Evolutionary conservation across 2,113 vertebrate genomes (phyloP).

Genomic region (Pristiophorus japonicus): DNA sequence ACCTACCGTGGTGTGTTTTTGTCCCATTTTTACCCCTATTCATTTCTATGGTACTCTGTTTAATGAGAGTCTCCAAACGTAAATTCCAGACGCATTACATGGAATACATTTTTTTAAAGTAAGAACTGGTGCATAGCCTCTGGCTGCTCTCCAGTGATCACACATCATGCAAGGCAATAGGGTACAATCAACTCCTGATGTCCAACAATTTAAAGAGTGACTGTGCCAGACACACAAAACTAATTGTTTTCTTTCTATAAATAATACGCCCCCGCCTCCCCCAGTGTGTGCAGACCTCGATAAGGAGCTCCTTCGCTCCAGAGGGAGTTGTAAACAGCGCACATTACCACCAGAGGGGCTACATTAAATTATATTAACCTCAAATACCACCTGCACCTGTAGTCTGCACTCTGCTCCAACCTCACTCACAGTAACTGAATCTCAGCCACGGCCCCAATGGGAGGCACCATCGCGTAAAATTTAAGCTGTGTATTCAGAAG

Average conservation of each 20-base stretch:
- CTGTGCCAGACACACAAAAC: not conserved
- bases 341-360: not conserved
- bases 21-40: not conserved
- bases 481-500: not conserved
- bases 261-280: not conserved
- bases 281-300: not conserved
- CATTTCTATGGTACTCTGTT: not conserved
- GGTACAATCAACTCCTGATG: constrained; percentile 27
- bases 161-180: constrained; percentile 15
- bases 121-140: not conserved
- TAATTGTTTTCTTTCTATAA: not conserved
- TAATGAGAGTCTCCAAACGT: constrained; percentile 20
- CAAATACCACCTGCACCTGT: not conserved
- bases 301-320: not conserved
- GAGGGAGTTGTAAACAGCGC: not conserved
- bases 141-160: constrained; percentile 19
- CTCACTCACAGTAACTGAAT: not conserved
- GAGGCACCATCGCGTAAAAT: not conserved
- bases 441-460: not conserved
- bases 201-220: constrained; percentile 8
- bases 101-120: constrained; percentile 4
- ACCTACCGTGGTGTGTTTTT: constrained; percentile 4
- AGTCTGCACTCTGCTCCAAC: not conserved
- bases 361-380: not conserved
- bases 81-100: constrained; percentile 29